These are phyloP conservation scores for Trichogramma evanescens DNA, from an alignment of 2,888 invertebrate genomes.

Conservation along the genomic window DNA sequence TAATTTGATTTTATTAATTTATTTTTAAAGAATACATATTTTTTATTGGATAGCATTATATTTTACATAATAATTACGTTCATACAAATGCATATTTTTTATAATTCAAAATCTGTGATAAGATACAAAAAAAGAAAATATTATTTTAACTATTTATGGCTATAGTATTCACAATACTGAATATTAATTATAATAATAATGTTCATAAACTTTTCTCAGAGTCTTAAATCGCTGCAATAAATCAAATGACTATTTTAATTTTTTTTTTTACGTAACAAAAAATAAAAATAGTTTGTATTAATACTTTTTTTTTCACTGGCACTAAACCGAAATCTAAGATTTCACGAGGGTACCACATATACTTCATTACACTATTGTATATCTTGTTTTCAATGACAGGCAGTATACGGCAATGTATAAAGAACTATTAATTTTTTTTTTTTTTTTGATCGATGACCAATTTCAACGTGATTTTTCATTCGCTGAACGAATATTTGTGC, in stretches of 20 bases:
- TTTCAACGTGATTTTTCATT: conserved; percentile 19
- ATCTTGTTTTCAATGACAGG: conserved; percentile 16
- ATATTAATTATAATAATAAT: no score
- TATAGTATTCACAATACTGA: no score
- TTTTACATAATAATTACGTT: no score
- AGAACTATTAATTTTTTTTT: conserved; percentile 20
- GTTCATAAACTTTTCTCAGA: neutral
- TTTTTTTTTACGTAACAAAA: conserved; percentile 7
- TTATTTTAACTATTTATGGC: no score
- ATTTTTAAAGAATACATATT: no score
- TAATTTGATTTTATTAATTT: no score
- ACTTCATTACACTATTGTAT: conserved; percentile 3
- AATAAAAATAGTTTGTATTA: conserved; percentile 11
- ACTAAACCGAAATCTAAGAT: conserved; percentile 15
- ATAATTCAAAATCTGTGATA: no score
- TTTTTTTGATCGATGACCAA: conserved; percentile 15
- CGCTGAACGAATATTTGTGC: no score
- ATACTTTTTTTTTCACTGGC: conserved; percentile 13
- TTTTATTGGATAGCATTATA: no score
- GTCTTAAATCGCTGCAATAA: conserved; percentile 4
- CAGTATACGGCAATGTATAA: no score
- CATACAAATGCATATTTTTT: no score
- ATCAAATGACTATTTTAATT: conserved; percentile 8
- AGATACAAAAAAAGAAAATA: no score
- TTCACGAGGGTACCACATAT: conserved; percentile 12